Conservation (phyloP, 2,888 invertebrate species). For the Tachina grossa region DNA sequence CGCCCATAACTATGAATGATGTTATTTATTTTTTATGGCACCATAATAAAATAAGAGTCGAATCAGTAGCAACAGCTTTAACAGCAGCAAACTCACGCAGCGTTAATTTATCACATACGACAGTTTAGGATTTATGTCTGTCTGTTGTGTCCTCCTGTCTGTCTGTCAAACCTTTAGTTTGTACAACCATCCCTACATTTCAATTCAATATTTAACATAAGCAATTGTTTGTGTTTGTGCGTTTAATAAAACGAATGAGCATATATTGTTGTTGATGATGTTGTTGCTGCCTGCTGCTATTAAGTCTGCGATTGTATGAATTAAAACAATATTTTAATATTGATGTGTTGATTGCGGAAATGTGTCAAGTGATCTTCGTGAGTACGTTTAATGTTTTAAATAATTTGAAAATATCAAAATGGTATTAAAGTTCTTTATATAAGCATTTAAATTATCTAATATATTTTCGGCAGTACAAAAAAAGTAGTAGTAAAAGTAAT, state of each 20-base stretch:
- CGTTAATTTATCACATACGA: conserved; percentile 42
- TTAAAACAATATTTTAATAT: conserved; percentile 31
- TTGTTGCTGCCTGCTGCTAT: background rate
- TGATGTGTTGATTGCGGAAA: conserved; percentile 61
- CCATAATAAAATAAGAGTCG: conserved; percentile 44
- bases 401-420: background rate
- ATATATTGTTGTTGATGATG: conserved; percentile 12
- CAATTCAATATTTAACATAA: conserved; percentile 58
- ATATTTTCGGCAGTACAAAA: too few species aligned
- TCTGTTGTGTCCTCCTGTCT: background rate
- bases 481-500: too few species aligned
- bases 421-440: background rate
- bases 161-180: background rate
- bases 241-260: conserved; percentile 40
- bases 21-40: conserved; percentile 59
- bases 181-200: conserved; percentile 42
- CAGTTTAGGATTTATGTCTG: conserved; percentile 6
- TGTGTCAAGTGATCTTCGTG: conserved; percentile 63
- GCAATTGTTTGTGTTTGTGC: conserved; percentile 49
- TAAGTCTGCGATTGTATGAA: conserved; percentile 27
- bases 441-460: too few species aligned
- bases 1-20: conserved; percentile 53
- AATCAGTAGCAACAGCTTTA: conserved; percentile 13
- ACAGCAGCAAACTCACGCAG: conserved; percentile 30
- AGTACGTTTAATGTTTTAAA: conserved; percentile 15